Conservation (phyloP, 2,113 vertebrate genomes). For the Campylomormyrus tamandua region DNA sequence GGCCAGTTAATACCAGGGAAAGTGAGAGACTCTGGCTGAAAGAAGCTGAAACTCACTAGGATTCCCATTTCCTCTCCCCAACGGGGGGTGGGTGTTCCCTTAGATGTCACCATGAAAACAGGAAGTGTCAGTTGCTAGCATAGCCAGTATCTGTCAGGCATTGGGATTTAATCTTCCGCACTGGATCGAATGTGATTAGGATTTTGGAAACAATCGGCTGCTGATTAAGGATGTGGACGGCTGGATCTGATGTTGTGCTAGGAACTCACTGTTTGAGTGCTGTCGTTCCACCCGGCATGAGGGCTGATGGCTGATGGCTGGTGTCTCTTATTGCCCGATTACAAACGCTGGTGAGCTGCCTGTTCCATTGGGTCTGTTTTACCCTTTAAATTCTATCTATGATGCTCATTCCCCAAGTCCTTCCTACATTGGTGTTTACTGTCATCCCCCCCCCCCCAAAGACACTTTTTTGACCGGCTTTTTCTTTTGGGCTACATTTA, state of each 20-base stretch:
- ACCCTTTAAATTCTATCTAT: not conserved
- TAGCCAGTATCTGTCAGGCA: not conserved
- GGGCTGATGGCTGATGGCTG: not conserved
- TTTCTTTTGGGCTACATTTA: not conserved
- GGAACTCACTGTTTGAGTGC: not conserved
- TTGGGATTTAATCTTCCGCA: not conserved
- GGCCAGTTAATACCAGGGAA: not conserved
- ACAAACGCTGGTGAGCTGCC: not conserved
- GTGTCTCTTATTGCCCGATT: not conserved
- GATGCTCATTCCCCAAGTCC: not conserved
- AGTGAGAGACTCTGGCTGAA: not conserved
- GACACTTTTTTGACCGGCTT: not conserved
- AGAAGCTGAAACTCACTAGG: constrained; percentile 36
- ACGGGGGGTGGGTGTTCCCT: not conserved
- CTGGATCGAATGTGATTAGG: not conserved
- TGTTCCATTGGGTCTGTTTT: not conserved
- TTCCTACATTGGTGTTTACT: not conserved
- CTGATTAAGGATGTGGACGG: not conserved
- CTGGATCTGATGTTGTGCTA: not conserved
- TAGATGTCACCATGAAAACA: not conserved
- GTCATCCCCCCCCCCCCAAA: no score
- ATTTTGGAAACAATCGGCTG: not conserved
- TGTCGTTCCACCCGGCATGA: not conserved
- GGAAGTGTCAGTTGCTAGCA: not conserved
- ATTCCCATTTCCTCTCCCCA: constrained; percentile 29